Conservation (phyloP, 1,140 invertebrate genomes). For the Leptinotarsa texana region DNA sequence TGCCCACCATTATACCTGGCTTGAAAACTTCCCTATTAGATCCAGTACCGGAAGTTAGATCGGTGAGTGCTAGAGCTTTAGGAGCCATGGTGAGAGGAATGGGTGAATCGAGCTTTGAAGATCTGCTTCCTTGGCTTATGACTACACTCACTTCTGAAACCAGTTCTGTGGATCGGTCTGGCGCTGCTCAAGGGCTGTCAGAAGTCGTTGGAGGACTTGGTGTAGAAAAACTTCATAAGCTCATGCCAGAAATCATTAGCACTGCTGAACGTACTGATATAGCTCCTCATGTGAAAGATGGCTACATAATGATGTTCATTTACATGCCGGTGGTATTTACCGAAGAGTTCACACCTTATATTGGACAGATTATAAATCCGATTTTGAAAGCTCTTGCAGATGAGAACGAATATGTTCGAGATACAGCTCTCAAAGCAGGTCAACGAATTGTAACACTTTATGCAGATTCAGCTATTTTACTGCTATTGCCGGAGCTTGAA, state of each 20-base stretch:
- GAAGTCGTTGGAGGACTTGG: conserved; percentile 96
- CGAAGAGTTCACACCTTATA: conserved; percentile 93
- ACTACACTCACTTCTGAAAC: conserved; percentile 94
- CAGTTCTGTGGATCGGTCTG: conserved; percentile 94
- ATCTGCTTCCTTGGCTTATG: conserved; percentile 97
- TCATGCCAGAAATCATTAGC: conserved; percentile 98
- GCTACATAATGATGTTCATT: conserved; percentile 99
- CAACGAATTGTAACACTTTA: conserved; percentile 97
- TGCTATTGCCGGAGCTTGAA: conserved; percentile 93
- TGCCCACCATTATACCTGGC: conserved; percentile 95
- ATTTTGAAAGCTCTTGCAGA: conserved; percentile 97
- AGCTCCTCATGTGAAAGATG: conserved; percentile 96
- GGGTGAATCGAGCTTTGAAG: conserved; percentile 94
- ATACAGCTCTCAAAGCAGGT: conserved; percentile 94
- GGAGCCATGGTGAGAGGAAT: conserved; percentile 98
- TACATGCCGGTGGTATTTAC: conserved; percentile 98
- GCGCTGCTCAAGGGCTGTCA: conserved; percentile 95
- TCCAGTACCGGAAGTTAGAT: conserved; percentile 94
- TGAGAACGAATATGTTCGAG: conserved; percentile 98
- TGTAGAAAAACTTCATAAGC: conserved; percentile 89
- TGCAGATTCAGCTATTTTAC: conserved; percentile 92
- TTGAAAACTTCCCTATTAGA: conserved; percentile 95
- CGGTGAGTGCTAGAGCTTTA: conserved; percentile 89
- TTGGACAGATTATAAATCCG: conserved; percentile 96
- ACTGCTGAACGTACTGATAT: conserved; percentile 94